Evolutionary conservation across 2,113 vertebrate genomes (phyloP).

Genomic region (Pelvicachromis taeniatus): DNA sequence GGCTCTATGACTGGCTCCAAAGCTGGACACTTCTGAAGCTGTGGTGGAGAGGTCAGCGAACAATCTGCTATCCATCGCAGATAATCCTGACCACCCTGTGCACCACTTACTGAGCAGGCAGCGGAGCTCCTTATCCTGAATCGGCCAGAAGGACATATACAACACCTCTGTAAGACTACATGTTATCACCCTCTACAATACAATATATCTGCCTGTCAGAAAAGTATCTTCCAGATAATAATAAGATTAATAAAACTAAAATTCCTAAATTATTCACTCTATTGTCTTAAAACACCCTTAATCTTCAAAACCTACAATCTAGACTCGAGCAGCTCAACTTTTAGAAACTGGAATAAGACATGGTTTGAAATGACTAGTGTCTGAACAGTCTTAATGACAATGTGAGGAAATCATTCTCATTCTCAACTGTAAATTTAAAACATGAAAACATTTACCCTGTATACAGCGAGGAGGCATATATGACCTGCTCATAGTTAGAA

Average conservation of each 20-base stretch:
- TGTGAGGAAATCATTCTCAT: not conserved
- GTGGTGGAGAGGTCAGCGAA: not conserved
- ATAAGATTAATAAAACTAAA: not conserved
- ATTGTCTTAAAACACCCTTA: not conserved
- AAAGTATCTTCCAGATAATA: not conserved
- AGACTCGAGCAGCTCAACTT: not conserved
- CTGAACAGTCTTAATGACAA: not conserved
- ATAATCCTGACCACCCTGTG: not conserved
- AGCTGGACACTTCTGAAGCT: not conserved
- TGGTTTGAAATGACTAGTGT: not conserved
- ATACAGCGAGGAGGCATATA: not conserved
- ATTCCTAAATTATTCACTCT: not conserved
- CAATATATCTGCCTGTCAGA: not conserved
- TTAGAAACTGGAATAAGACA: not conserved
- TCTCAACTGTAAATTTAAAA: not conserved
- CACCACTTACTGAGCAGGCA: not conserved
- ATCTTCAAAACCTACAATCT: not conserved
- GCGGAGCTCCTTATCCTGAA: not conserved
- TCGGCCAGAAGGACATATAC: not conserved
- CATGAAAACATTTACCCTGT: not conserved
- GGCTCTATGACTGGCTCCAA: not conserved
- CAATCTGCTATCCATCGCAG: not conserved
- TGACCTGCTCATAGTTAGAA: not conserved
- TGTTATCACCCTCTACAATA: not conserved
- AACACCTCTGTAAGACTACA: not conserved